These are phyloP conservation scores for Perizoma flavofasciatum DNA, from an alignment of 2,888 invertebrate species.

Conservation along the genomic window DNA sequence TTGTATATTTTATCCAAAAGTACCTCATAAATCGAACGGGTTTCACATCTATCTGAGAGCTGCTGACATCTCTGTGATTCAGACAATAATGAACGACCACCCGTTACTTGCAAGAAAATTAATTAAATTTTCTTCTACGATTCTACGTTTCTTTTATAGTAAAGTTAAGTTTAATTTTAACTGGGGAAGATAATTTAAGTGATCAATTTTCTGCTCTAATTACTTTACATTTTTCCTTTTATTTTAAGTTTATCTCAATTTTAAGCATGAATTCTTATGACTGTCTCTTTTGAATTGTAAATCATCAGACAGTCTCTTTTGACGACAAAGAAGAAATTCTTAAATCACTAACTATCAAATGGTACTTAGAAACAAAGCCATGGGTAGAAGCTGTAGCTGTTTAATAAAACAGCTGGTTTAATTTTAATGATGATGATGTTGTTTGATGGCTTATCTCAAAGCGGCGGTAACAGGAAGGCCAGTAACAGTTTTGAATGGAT, in stretches of 20 bases:
- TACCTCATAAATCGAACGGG: no score
- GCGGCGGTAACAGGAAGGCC: no score
- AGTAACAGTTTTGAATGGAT: no score
- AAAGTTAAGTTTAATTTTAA: constrained; percentile 32
- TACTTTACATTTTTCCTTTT: constrained; percentile 13
- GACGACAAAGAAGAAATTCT: no score
- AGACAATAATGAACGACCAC: constrained; percentile 31
- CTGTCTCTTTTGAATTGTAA: neutral
- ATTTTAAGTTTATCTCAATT: constrained; percentile 1
- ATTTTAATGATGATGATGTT: no score
- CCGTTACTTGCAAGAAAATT: constrained; percentile 35
- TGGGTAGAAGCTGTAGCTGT: no score
- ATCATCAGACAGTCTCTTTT: no score
- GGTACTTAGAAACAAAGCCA: no score
- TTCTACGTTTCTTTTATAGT: constrained; percentile 26
- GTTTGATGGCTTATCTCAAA: no score
- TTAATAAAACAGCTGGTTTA: neutral
- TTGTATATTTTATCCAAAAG: no score
- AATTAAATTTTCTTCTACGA: constrained; percentile 36
- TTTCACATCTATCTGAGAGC: constrained; percentile 1
- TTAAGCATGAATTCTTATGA: neutral
- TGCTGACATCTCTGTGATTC: constrained; percentile 7
- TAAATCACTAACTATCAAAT: no score
- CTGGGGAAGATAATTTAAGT: constrained; percentile 27
- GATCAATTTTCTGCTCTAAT: constrained; percentile 24